A percentile compares a stretch with the other conserved stretches of the same genome.
Evolutionary conservation across 2,888 invertebrate genomes (phyloP).

Genomic region (Acleris holmiana): DNA sequence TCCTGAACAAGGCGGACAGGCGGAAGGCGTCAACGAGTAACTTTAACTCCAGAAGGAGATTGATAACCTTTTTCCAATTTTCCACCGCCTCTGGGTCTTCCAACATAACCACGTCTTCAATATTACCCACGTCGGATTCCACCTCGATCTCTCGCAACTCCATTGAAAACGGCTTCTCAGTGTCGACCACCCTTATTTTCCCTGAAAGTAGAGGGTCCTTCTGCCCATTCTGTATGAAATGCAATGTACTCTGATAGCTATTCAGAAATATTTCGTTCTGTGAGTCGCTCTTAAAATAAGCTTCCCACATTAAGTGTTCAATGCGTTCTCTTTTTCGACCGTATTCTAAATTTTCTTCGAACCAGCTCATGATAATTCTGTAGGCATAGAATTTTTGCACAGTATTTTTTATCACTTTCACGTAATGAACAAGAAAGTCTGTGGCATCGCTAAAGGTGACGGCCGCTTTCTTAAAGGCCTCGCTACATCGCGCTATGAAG

Average conservation of each 20-base stretch:
- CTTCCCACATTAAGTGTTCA: slow-evolving; percentile 78
- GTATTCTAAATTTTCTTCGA: slow-evolving; percentile 70
- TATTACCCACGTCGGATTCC: slow-evolving; percentile 73
- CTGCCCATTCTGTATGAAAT: slow-evolving; percentile 68
- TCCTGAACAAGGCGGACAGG: slow-evolving; percentile 80
- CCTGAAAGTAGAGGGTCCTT: slow-evolving; percentile 62
- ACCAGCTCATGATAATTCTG: slow-evolving; percentile 78
- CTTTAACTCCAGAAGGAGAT: slow-evolving; percentile 81
- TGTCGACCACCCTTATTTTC: slow-evolving; percentile 57
- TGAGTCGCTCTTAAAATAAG: slow-evolving; percentile 65
- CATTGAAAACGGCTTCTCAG: slow-evolving; percentile 68
- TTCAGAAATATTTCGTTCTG: slow-evolving; percentile 61
- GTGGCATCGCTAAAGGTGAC: slow-evolving; percentile 86
- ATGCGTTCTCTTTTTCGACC: slow-evolving; percentile 69
- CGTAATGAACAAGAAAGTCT: slow-evolving; percentile 85
- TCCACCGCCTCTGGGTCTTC: slow-evolving; percentile 70
- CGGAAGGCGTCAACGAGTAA: slow-evolving; percentile 85
- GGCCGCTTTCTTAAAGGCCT: slow-evolving; percentile 84
- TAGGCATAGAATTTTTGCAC: slow-evolving; percentile 81
- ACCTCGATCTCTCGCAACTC: slow-evolving; percentile 73
- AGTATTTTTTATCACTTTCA: slow-evolving; percentile 72
- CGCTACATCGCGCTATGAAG: slow-evolving; percentile 86
- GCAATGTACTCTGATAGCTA: slow-evolving; percentile 65
- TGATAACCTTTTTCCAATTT: slow-evolving; percentile 77
- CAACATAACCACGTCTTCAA: slow-evolving; percentile 65